Base-by-base conservation (phyloP, 2,888 invertebrate genomes). In the Pristionchus maxplancki region DNA sequence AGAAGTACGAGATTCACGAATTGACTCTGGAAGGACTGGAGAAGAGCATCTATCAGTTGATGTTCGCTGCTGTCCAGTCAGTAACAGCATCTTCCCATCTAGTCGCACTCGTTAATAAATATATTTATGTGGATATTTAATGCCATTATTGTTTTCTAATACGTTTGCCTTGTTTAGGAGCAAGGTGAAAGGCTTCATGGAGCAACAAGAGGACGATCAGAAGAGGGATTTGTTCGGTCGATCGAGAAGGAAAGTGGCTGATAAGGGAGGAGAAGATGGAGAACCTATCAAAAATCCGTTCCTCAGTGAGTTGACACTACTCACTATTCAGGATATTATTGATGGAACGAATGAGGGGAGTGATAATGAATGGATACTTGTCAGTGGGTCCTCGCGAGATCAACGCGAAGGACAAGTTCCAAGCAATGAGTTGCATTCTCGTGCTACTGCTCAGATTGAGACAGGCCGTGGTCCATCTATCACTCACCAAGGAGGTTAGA, bases 381-480 rank as follows among this genome's bases (percentile, higher is more conserved):
- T 31, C 89, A 92, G 92, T 87, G 28, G 92, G 92, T 20, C 89
- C 90, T 0, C 87, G 90, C 28, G 89, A 89, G 67, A 74, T 91
- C 28, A 89, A 90, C 34, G 64, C 89, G 28, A 40, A 71, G 4
- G 50, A 88, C 50, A 90, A 91, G 48, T 91, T 91, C 89, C 89
- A 91, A 64, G 86, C 89, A 9, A 92, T 92, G 91, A 90, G 89
- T 4, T 91, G 91, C 53, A 94, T 96, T 34, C 92, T 98, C 91
- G 97, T 97, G 0, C 95, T 98, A 2, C 95, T 98, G 24, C 95
- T 98, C 88, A 96, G 98, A 20, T 95, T 98, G 89, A 96, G 98
- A 0, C 98, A 99, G 95, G 96, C 97, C 89, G 97, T 97, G 94
- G 97, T 97, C 94, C 98, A 98, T 95, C 97, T 98, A 48, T 96